A percentile compares a stretch with the other conserved stretches of the same genome.
Conservation (phyloP, 2,797 vertebrate genomes). For the Liasis olivaceus region DNA sequence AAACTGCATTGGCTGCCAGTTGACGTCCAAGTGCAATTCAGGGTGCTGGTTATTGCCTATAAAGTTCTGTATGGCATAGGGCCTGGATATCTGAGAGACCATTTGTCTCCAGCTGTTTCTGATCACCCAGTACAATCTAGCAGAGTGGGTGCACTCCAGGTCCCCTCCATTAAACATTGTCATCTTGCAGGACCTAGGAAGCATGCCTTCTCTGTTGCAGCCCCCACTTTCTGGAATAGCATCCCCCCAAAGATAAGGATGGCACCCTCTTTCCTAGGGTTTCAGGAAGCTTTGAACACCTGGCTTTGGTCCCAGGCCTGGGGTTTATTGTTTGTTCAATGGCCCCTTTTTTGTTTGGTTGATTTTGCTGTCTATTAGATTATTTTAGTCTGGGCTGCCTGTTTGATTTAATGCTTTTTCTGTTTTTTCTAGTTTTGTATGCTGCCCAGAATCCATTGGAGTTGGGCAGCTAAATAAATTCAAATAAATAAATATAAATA, state of each 20-base stretch:
- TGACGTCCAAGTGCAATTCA: not conserved
- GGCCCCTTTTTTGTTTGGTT: not conserved
- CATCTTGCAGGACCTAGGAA: not conserved
- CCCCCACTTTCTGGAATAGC: not conserved
- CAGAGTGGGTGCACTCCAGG: not conserved
- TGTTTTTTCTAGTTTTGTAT: not conserved
- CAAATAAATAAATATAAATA: not conserved
- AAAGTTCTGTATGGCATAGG: not conserved
- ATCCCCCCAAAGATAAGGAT: not conserved
- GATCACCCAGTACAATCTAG: not conserved
- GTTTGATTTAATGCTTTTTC: not conserved
- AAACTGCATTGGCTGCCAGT: not conserved
- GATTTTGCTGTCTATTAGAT: not conserved
- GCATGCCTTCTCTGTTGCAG: not conserved
- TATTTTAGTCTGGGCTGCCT: not conserved
- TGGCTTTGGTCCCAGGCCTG: not conserved
- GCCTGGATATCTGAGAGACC: not conserved
- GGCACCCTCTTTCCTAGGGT: not conserved
- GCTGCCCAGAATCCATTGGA: not conserved
- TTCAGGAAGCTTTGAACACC: not conserved
- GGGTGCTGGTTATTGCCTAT: not conserved
- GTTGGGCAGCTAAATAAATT: not conserved
- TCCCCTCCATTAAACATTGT: not conserved
- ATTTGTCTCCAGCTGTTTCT: not conserved
- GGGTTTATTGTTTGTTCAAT: not conserved